Base-by-base conservation (phyloP, 2,888 invertebrate genomes). In the Meiosimyza platycephala region DNA sequence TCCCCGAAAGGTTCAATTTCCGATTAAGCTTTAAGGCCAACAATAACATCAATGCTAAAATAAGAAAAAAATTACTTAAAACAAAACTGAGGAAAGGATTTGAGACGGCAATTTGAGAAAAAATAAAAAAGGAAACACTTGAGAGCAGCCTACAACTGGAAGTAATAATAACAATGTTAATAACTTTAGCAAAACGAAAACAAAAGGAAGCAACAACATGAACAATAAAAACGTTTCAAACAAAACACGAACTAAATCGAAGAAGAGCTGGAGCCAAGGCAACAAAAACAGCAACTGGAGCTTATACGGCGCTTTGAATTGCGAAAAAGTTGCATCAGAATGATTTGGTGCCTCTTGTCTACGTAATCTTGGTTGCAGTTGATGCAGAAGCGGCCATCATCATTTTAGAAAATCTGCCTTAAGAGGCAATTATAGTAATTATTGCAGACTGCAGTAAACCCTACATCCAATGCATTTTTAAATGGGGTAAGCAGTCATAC, bases 361-460 rank as follows among this genome's bases (percentile, higher is more conserved):
- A 22, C n/a, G 54, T 12, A 60, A 60, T 15, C 60, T 16, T 16
- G 54, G 72, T 72, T 72, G 73, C 73, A 73, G 72, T 65, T 71
- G 22, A 70, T 69, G 69, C 62, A 70, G 71, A 70, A 63, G 69
- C 74, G 72, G 72, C 77, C 75, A 76, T 77, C 78, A 75, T 72
- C 75, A 79, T 85, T 85, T 85, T 83, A 84, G 83, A 84, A 84
- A 85, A 85, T 84, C 85, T 84, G 84, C 85, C 84, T 84, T 80
- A 78, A 80, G 4, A 85, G 85, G 85, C 85, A 84, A 84, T 84
- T 85, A 84, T 83, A 85, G 84, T 85, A 84, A 84, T 84, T 84
- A 85, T 85, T 81, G 84, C 70, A 73, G 72, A 63, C 48, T 72
- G 51, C 33, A 71, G 64, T 55, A 57, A 63, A 66, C 67, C 62